A percentile compares a stretch with the other conserved stretches of the same genome.
Conservation (phyloP, 2,797 vertebrate species). For the Psittacula echo region DNA sequence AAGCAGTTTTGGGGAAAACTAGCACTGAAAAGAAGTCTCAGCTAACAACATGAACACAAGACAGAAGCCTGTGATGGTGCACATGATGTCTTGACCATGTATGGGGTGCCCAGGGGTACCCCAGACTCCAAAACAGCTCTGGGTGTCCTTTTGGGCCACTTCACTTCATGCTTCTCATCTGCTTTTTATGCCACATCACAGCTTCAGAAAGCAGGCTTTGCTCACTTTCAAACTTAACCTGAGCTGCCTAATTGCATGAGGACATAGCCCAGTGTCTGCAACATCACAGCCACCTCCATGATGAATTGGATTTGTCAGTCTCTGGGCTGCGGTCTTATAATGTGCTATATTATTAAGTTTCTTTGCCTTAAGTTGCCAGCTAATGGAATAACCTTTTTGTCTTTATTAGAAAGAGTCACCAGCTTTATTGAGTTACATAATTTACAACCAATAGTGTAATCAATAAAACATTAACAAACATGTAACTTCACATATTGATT, state of each 20-base stretch:
- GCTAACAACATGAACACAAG: accelerated
- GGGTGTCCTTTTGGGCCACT: not conserved
- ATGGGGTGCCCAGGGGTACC: not conserved
- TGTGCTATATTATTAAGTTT: constrained; percentile 62
- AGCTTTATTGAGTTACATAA: constrained; percentile 79
- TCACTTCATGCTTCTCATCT: not conserved
- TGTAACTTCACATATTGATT: constrained; percentile 73
- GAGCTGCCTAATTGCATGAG: not conserved
- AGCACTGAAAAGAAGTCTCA: not conserved
- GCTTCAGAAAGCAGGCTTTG: not conserved
- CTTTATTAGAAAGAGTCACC: constrained; percentile 64
- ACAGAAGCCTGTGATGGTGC: not conserved
- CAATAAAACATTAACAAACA: constrained; percentile 80
- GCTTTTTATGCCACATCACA: not conserved
- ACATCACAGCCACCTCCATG: constrained; percentile 27
- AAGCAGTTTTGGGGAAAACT: not conserved
- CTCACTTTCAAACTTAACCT: not conserved
- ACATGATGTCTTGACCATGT: accelerated
- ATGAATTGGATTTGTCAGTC: constrained; percentile 65
- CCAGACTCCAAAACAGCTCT: not conserved
- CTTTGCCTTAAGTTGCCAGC: constrained; percentile 69
- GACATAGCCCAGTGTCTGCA: not conserved
- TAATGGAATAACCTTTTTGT: constrained; percentile 75
- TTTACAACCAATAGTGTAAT: constrained; percentile 73
- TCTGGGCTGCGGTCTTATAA: constrained; percentile 52